A percentile compares a stretch with the other conserved stretches of the same genome.
These are phyloP conservation scores for Eidolon helvum DNA, from an alignment of 2,113 vertebrate genomes.

Conservation along the genomic window DNA sequence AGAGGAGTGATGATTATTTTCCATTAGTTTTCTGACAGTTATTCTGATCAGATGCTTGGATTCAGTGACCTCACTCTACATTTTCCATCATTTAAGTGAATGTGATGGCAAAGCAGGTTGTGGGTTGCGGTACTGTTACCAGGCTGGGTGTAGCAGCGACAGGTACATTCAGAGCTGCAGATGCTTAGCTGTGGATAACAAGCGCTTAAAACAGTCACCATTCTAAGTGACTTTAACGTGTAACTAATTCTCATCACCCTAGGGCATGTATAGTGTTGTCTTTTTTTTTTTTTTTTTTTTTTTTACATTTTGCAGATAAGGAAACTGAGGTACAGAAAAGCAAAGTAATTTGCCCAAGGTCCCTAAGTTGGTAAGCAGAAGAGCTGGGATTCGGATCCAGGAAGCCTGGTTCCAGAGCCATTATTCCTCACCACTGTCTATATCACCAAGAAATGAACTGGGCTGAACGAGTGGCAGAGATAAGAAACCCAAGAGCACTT, in stretches of 20 bases:
- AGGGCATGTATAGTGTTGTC: neutral
- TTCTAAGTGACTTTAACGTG: neutral
- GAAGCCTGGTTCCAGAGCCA: no score
- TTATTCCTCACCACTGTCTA: neutral
- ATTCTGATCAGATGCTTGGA: neutral
- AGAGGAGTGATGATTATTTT: constrained; percentile 4
- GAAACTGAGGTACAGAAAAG: neutral
- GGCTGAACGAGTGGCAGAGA: neutral
- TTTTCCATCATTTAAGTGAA: neutral
- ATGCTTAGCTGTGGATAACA: neutral
- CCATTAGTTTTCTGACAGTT: constrained; percentile 25
- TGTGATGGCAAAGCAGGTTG: neutral
- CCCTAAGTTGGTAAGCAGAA: neutral
- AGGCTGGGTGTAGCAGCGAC: neutral
- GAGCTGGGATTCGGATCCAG: neutral
- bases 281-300: neutral
- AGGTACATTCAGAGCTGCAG: neutral
- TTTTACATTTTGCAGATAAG: neutral
- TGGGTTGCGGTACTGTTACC: neutral
- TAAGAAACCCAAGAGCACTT: constrained; percentile 4
- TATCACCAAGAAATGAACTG: neutral
- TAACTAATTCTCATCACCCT: neutral
- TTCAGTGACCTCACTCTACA: neutral
- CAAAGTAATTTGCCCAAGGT: neutral
- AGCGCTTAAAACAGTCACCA: neutral